These are phyloP conservation scores for Scalopus aquaticus DNA, from an alignment of 2,113 vertebrate genomes.

Conservation along the genomic window DNA sequence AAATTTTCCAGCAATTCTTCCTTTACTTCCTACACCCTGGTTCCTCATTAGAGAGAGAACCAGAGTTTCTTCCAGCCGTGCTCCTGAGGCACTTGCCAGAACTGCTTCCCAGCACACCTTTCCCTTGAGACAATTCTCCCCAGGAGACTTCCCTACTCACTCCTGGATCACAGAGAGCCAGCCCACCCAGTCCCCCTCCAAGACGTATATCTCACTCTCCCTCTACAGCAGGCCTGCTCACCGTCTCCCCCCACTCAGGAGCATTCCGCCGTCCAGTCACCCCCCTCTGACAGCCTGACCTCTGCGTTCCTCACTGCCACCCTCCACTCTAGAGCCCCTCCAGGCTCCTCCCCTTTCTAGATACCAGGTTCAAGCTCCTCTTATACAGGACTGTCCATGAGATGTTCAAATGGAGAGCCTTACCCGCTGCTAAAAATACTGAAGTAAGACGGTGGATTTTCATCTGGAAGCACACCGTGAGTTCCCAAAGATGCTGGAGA, in stretches of 20 bases:
- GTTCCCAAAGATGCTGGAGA: conserved; percentile 60
- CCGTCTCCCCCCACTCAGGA: not conserved
- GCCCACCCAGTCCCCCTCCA: not conserved
- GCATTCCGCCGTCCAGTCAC: not conserved
- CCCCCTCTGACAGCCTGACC: not conserved
- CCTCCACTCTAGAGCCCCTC: no score
- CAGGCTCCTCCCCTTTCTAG: not conserved
- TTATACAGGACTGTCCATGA: not conserved
- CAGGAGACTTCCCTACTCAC: no score
- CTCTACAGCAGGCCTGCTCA: not conserved
- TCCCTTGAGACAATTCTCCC: accelerated
- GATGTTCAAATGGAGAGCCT: conserved; percentile 61
- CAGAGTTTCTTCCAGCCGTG: not conserved
- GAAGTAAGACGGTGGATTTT: conserved; percentile 86
- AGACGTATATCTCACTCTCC: not conserved
- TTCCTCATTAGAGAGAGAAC: not conserved
- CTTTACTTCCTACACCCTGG: not conserved
- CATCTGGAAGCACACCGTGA: conserved; percentile 59
- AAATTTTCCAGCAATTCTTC: not conserved
- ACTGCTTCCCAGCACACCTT: no score
- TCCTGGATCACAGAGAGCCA: no score
- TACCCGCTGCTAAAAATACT: conserved; percentile 85
- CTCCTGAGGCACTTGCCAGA: not conserved
- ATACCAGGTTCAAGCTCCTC: not conserved
- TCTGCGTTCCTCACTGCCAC: not conserved